A percentile compares a stretch with the other conserved stretches of the same genome.
Evolutionary conservation across 2,113 vertebrate genomes (phyloP).

Genomic region (Dolichotis patagonum): DNA sequence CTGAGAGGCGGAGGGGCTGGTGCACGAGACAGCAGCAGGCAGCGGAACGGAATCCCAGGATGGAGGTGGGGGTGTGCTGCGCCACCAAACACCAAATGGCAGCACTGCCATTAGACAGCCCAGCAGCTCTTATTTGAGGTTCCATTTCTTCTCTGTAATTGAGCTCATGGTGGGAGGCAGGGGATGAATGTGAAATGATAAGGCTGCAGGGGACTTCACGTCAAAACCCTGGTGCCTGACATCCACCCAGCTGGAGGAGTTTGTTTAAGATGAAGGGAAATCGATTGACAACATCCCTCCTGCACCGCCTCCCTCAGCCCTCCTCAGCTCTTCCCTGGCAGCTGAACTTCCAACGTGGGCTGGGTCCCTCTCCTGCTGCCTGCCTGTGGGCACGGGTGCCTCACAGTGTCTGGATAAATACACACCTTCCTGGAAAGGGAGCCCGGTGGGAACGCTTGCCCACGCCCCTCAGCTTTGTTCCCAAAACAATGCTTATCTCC

Average conservation of each 20-base stretch:
- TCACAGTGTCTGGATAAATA: not conserved
- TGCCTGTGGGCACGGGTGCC: not conserved
- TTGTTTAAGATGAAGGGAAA: not conserved
- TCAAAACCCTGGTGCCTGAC: slow-evolving; percentile 7
- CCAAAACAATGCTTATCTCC: not conserved
- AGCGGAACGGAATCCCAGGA: not conserved
- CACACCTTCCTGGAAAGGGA: not conserved
- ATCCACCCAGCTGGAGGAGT: slow-evolving; percentile 3
- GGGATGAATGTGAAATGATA: slow-evolving; percentile 51
- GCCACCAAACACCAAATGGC: not conserved
- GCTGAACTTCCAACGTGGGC: not conserved
- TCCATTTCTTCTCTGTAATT: slow-evolving; percentile 62
- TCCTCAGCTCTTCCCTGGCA: not conserved
- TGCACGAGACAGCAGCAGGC: accelerated
- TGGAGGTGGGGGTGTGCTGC: accelerated
- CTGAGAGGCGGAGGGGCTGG: accelerated
- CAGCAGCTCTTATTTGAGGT: not conserved
- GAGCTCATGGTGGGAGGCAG: slow-evolving; percentile 53
- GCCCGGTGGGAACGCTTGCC: not conserved
- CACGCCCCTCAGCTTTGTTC: not conserved
- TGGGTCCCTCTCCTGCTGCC: not conserved
- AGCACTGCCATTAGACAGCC: not conserved
- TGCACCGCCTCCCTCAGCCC: not conserved
- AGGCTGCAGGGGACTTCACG: slow-evolving; percentile 2
- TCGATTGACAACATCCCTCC: not conserved